A percentile compares a stretch with the other conserved stretches of the same genome.
Conservation (phyloP, 2,888 invertebrate genomes). For the Sesamia inferens region DNA sequence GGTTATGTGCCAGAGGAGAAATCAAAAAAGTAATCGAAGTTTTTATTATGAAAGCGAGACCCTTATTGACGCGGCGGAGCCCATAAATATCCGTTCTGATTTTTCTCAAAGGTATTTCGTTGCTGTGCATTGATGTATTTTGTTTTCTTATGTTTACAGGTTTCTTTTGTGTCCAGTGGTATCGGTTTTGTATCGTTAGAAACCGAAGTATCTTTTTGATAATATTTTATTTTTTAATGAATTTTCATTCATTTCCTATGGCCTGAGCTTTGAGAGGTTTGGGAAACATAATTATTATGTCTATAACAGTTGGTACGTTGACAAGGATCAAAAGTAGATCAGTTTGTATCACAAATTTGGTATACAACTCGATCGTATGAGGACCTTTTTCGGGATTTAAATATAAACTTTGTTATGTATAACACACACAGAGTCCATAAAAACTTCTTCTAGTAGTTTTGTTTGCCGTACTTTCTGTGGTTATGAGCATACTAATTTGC, state of each 20-base stretch:
- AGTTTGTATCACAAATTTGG: constrained; percentile 59
- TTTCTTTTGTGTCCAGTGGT: background rate
- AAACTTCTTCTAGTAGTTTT: constrained; percentile 63
- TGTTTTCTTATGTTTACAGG: background rate
- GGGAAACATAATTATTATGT: constrained; percentile 20
- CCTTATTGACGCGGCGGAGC: constrained; percentile 4
- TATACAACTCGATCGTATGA: constrained; percentile 46
- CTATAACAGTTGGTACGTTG: constrained; percentile 48
- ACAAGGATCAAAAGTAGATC: constrained; percentile 56
- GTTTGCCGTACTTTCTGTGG: constrained; percentile 30
- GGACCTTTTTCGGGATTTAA: constrained; percentile 71
- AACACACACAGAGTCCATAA: constrained; percentile 65
- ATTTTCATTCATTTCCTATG: constrained; percentile 32
- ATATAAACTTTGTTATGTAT: constrained; percentile 63
- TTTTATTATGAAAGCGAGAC: constrained; percentile 5
- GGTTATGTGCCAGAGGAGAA: background rate
- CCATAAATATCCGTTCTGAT: constrained; percentile 16
- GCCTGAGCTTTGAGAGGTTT: constrained; percentile 20
- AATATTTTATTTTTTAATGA: background rate
- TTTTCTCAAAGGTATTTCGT: constrained; percentile 33
- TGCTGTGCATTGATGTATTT: constrained; percentile 25
- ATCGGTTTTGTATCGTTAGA: constrained; percentile 10
- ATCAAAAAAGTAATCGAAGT: background rate
- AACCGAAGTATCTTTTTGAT: background rate
- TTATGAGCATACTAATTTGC: constrained; percentile 26